These are phyloP conservation scores for Eulithis prunata DNA, from an alignment of 2,888 invertebrate genomes.

Conservation along the genomic window DNA sequence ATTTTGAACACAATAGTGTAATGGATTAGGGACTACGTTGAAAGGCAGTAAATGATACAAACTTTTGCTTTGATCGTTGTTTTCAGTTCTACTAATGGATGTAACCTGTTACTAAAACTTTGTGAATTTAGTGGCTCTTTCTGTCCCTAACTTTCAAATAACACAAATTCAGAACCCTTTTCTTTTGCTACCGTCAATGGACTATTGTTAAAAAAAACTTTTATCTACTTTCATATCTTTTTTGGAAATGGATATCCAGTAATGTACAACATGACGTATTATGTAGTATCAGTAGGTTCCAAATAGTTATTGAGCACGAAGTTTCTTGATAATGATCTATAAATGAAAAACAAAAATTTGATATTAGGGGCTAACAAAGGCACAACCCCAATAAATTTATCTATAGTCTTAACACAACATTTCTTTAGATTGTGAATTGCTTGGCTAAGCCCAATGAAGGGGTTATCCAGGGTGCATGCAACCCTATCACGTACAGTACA, in stretches of 20 bases:
- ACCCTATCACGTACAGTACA: slow-evolving; percentile 48
- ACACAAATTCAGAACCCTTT: slow-evolving; percentile 3
- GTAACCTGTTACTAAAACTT: slow-evolving; percentile 28
- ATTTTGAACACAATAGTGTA: slow-evolving; percentile 51
- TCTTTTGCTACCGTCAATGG: not conserved
- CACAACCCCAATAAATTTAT: not conserved
- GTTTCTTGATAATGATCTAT: no score
- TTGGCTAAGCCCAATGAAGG: slow-evolving; percentile 19
- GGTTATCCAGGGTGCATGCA: slow-evolving; percentile 32
- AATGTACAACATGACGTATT: no score
- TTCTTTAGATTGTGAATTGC: slow-evolving; percentile 9
- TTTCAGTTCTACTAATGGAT: slow-evolving; percentile 29
- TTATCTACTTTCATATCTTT: not conserved
- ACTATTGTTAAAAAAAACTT: not conserved
- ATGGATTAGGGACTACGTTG: slow-evolving; percentile 46
- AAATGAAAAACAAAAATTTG: not conserved
- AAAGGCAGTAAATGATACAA: slow-evolving; percentile 37
- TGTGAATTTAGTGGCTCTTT: slow-evolving; percentile 13
- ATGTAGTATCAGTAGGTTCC: no score
- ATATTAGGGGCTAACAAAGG: not conserved
- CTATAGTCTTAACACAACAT: not conserved
- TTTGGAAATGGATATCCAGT: no score
- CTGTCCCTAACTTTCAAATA: slow-evolving; percentile 6
- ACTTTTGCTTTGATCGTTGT: slow-evolving; percentile 34
- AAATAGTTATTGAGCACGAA: no score